These are phyloP conservation scores for Gallinago paraguaiae DNA, from an alignment of 2,113 vertebrate species.

Conservation along the genomic window DNA sequence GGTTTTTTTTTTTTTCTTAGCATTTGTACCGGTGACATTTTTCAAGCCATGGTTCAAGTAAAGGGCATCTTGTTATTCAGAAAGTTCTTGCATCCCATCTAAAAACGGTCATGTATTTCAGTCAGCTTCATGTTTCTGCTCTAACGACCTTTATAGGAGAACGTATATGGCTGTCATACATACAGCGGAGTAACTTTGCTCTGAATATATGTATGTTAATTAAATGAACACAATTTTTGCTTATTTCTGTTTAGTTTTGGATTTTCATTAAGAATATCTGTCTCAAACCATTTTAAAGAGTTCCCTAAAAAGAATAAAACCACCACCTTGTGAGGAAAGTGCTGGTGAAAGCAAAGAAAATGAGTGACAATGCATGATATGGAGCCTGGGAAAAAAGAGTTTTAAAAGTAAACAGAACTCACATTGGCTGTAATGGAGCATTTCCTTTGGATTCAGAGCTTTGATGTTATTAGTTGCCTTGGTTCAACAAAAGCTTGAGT, in stretches of 20 bases:
- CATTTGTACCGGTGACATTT: background rate
- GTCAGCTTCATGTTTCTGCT: background rate
- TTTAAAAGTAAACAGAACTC: background rate
- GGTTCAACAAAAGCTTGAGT: background rate
- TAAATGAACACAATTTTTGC: background rate
- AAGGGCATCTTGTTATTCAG: constrained; percentile 28
- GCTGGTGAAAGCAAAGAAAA: background rate
- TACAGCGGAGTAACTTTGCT: background rate
- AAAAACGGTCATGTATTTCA: background rate
- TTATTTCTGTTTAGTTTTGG: background rate
- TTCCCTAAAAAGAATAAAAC: background rate
- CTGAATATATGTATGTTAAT: background rate
- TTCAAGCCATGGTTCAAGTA: constrained; percentile 23
- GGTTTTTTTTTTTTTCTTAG: background rate
- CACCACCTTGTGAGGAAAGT: rapidly evolving
- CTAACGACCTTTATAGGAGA: background rate
- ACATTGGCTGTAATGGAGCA: background rate
- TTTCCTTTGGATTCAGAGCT: background rate
- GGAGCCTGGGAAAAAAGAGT: background rate
- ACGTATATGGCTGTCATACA: background rate
- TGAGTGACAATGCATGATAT: background rate
- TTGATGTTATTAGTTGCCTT: background rate
- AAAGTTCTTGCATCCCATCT: background rate
- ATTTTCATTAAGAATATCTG: background rate
- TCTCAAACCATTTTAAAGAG: background rate